Evolutionary conservation across 2,888 invertebrate genomes (phyloP), one percentile per base, ranked within the genome.

Genomic region (Scrobipalpa costella): DNA sequence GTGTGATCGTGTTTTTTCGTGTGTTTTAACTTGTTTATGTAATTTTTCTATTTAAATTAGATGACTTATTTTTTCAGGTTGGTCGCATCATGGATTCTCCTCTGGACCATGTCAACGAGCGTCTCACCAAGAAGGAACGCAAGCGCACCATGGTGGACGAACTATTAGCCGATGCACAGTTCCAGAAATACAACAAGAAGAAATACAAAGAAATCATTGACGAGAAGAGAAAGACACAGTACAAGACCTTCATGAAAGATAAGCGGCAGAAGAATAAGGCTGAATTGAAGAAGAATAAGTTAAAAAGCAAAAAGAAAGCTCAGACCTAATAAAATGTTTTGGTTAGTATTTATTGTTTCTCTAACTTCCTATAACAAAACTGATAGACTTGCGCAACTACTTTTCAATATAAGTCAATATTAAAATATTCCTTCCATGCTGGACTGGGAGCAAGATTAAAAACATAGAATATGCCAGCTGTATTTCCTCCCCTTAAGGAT

Each of bases 141-240:
- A 98, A 98, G 84, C 92, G 94, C 64, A 97, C 98, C 0, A 93
- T 99, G 75, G 98, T 99, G 0, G 98, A 99, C 71, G 99, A 99
- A 79, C 92, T 99, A 2, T 85, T 99, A 79, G 96, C 96, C 0
- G 97, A 99, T 90, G 96, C 96, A 0, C 95, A 97, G 70, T 96
- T 98, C 80, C 93, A 95, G 68, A 95, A 94, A 76, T 96, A 94
- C 72, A 96, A 95, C 72, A 97, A 96, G 79, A 94, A 94, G 72
- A 96, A 96, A 82, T 96, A 95, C 77, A 94, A 94, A 66, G 95
- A 96, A 79, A 95, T 96, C 40, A 93, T 96, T 40, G 94, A 94
- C 65, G 94, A 95, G 57, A 94, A 94, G 74, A 92, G 93, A 63
- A 95, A 94, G 76, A 92, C 93, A 6, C 93, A 94, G 67, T 95